Evolutionary conservation across 2,888 invertebrate genomes (phyloP).

Genomic region (Orthonevra nobilis): DNA sequence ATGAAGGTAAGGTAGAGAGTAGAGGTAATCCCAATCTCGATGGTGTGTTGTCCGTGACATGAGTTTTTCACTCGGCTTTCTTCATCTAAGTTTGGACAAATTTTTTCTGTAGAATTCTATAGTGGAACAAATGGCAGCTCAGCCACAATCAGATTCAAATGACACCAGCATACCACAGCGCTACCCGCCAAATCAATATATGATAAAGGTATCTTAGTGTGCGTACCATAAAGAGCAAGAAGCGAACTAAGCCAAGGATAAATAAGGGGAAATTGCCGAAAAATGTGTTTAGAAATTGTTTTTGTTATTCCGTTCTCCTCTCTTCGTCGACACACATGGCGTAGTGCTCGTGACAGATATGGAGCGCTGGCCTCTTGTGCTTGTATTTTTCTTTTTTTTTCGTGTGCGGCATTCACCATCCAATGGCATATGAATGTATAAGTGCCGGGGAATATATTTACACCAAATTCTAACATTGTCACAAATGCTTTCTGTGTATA

Average conservation of each 20-base stretch:
- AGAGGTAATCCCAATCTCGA: conserved; percentile 21
- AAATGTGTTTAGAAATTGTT: conserved; percentile 55
- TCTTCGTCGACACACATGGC: conserved; percentile 38
- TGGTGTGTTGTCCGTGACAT: conserved; percentile 23
- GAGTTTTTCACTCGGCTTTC: conserved; percentile 33
- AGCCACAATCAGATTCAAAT: conserved; percentile 33
- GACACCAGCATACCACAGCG: conserved; percentile 32
- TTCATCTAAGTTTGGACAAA: conserved; percentile 55
- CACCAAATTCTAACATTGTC: conserved; percentile 27
- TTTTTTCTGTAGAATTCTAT: conserved; percentile 61
- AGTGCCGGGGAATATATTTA: conserved; percentile 13
- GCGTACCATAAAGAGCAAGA: too few species aligned
- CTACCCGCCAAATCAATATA: conserved; percentile 16
- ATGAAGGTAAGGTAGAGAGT: conserved; percentile 16
- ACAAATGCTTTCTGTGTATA: conserved; percentile 50
- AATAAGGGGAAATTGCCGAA: conserved; percentile 64
- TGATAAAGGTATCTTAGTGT: background rate
- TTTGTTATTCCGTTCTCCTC: conserved; percentile 53
- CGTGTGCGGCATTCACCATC: conserved; percentile 35
- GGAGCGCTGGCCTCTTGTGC: conserved; percentile 15
- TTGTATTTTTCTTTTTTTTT: conserved; percentile 18
- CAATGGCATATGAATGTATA: background rate
- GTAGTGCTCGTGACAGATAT: conserved; percentile 54
- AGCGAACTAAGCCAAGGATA: conserved; percentile 2
- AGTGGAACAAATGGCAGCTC: conserved; percentile 64